Conservation (phyloP, 2,797 vertebrate species). For the Gephyroberyx darwinii region DNA sequence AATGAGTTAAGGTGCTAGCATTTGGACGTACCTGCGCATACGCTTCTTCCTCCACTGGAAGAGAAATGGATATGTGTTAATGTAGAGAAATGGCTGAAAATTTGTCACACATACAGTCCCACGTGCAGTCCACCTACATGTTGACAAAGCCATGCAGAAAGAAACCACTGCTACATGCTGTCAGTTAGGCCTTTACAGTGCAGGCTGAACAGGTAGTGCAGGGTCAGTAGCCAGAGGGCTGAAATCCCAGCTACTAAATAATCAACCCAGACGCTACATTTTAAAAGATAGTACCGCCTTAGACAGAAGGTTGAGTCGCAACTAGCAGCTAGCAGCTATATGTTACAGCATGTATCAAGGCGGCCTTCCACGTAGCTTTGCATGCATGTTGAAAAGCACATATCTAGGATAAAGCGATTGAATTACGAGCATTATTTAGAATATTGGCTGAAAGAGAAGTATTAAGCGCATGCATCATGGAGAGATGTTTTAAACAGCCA, state of each 20-base stretch:
- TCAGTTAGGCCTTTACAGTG: no score
- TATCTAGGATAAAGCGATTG: no score
- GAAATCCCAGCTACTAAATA: no score
- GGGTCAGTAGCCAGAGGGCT: no score
- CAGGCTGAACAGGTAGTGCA: no score
- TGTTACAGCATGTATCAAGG: not conserved
- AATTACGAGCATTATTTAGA: no score
- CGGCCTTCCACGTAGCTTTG: not conserved
- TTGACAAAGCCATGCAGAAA: not conserved
- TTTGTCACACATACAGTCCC: not conserved
- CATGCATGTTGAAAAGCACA: no score
- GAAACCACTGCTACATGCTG: no score
- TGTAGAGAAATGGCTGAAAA: not conserved
- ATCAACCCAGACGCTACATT: no score
- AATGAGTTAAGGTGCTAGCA: no score
- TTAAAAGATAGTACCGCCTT: no score
- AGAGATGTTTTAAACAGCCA: accelerated
- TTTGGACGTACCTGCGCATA: conserved; percentile 90
- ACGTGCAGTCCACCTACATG: not conserved
- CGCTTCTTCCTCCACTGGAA: conserved; percentile 97
- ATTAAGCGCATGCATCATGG: accelerated
- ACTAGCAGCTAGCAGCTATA: not conserved
- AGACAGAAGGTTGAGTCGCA: no score
- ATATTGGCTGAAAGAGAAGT: accelerated
- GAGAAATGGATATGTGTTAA: conserved; percentile 8